Conservation (phyloP, 2,113 vertebrate genomes). For the Bos indicus region DNA sequence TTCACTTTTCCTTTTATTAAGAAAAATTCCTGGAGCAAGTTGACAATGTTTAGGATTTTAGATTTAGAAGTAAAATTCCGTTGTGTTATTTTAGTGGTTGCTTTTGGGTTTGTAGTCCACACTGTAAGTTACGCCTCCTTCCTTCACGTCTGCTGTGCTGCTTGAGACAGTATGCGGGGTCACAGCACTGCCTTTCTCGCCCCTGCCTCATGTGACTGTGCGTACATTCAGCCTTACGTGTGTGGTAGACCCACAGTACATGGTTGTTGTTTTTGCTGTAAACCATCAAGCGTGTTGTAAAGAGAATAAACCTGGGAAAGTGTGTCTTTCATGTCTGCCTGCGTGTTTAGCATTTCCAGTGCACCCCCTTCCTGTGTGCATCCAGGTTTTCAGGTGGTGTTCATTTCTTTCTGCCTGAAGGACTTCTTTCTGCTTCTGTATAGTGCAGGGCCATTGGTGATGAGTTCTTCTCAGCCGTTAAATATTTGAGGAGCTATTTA, state of each 20-base stretch:
- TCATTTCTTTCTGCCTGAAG: not conserved
- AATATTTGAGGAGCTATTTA: not conserved
- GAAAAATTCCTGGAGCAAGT: not conserved
- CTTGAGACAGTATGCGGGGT: accelerated
- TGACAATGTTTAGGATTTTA: not conserved
- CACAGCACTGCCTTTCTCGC: accelerated
- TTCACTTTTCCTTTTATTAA: not conserved
- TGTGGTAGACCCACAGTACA: not conserved
- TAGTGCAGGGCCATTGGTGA: not conserved
- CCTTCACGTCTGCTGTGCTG: no score
- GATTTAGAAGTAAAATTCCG: not conserved
- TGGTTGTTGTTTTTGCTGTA: not conserved
- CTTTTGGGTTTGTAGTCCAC: not conserved
- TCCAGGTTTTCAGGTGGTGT: not conserved
- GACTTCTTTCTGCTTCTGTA: not conserved
- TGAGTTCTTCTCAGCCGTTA: not conserved
- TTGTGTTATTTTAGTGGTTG: no score
- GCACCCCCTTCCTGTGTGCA: not conserved
- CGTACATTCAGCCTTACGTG: accelerated
- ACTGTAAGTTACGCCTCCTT: not conserved
- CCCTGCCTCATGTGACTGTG: not conserved
- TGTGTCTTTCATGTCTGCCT: not conserved
- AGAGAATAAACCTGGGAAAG: not conserved
- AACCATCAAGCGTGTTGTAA: not conserved
- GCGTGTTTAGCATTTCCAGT: not conserved